Percentiles rank a stretch among this genome's conserved stretches.
Conservation (phyloP, 2,888 invertebrate genomes). For the Myopa tessellatipennis region DNA sequence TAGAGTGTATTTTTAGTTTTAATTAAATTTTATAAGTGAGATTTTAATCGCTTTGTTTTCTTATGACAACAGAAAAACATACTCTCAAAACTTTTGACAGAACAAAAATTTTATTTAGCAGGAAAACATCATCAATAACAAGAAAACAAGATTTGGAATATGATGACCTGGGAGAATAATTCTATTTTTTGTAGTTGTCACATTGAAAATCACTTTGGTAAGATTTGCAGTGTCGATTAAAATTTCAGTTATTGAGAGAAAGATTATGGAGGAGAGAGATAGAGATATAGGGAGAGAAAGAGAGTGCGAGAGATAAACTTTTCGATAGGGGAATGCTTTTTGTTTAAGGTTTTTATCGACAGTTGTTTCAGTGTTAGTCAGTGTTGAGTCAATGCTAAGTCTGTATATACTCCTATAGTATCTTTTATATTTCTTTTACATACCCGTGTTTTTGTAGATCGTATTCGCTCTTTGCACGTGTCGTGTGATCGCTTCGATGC, state of each 20-base stretch:
- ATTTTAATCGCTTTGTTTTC: no score
- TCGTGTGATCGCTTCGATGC: constrained; percentile 94
- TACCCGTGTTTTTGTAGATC: constrained; percentile 87
- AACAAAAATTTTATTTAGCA: no score
- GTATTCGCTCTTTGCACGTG: constrained; percentile 94
- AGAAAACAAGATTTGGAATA: no score
- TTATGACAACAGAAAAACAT: no score
- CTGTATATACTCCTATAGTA: constrained; percentile 2
- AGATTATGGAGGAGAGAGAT: not conserved
- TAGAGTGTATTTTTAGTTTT: not conserved
- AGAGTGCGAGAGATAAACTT: no score
- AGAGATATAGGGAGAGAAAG: no score
- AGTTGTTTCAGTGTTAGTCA: not conserved
- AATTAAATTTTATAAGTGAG: not conserved
- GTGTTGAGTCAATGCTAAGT: not conserved
- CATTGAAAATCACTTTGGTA: constrained; percentile 20
- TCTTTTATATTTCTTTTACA: constrained; percentile 22
- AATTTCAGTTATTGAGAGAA: constrained; percentile 19
- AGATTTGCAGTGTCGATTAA: constrained; percentile 32
- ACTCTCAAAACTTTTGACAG: no score
- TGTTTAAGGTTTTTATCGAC: no score
- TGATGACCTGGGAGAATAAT: no score
- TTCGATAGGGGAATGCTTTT: no score
- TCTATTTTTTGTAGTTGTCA: not conserved
- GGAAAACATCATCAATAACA: no score